A percentile compares a stretch with the other conserved stretches of the same genome.
These are phyloP conservation scores for Gastracanthus pulcherrimus DNA, from an alignment of 2,888 invertebrate genomes.

Conservation along the genomic window DNA sequence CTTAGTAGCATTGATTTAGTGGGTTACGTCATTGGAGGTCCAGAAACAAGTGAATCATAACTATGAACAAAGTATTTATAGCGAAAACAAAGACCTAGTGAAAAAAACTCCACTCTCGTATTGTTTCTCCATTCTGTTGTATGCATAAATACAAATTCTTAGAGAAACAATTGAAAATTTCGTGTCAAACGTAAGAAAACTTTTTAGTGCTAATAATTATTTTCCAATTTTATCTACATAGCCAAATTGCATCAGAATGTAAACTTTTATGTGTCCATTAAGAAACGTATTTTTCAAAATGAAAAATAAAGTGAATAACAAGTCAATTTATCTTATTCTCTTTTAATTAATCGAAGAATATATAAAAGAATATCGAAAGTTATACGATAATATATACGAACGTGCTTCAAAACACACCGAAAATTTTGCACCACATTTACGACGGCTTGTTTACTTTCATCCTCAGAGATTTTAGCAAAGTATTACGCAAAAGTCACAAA, in stretches of 20 bases:
- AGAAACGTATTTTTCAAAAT: slow-evolving; percentile 1
- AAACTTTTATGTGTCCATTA: neutral
- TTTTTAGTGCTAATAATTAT: neutral
- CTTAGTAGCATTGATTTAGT: slow-evolving; percentile 21
- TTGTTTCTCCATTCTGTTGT: neutral
- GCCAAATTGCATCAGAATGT: neutral
- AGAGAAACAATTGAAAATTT: neutral
- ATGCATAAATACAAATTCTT: neutral
- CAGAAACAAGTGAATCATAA: slow-evolving; percentile 41
- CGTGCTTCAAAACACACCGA: neutral
- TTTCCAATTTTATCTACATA: too few relatives aligned
- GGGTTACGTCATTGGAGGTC: slow-evolving; percentile 33
- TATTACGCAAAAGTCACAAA: neutral
- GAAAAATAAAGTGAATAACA: slow-evolving; percentile 5
- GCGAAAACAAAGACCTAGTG: slow-evolving; percentile 30
- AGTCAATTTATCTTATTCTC: neutral
- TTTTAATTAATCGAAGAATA: neutral
- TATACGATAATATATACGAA: neutral
- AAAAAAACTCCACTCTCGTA: slow-evolving; percentile 15
- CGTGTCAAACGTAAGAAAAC: neutral
- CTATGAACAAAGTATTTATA: slow-evolving; percentile 37
- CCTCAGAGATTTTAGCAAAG: neutral
- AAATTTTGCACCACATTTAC: neutral
- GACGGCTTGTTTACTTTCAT: neutral
- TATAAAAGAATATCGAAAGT: neutral